Evolutionary conservation across 2,888 invertebrate genomes (phyloP).

Genomic region (Coelogynopora nodosa): DNA sequence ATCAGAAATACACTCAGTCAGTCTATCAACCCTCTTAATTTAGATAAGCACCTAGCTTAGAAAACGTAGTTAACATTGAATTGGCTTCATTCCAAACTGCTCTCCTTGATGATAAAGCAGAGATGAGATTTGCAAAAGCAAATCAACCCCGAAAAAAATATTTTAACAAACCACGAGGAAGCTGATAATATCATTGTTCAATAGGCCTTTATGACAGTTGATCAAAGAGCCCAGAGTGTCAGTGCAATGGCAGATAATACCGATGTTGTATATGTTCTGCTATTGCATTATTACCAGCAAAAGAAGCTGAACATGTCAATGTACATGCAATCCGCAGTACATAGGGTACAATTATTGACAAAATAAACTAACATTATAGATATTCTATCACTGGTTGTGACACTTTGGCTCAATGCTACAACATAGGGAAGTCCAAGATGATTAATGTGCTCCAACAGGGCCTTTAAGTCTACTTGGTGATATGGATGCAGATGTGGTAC

Average conservation of each 20-base stretch:
- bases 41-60: no score
- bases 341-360: neutral
- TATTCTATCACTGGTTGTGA: neutral
- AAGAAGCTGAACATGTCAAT: neutral
- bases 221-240: neutral
- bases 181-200: constrained; percentile 48
- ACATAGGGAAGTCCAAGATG: neutral
- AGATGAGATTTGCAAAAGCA: constrained; percentile 47
- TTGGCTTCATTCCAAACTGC: constrained; percentile 47
- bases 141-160: constrained; percentile 46
- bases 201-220: constrained; percentile 18
- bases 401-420: neutral
- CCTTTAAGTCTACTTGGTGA: neutral
- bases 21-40: no score
- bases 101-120: constrained; percentile 46
- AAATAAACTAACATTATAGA: neutral
- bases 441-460: neutral
- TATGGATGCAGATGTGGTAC: neutral
- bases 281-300: neutral
- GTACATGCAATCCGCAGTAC: neutral
- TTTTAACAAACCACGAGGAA: constrained; percentile 48
- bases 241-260: neutral
- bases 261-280: neutral
- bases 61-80: constrained; percentile 40
- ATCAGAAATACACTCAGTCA: no score